phyloP scores from a whole-genome alignment of 2,797 vertebrate species.

The Gallinago nigripennis region DNA sequence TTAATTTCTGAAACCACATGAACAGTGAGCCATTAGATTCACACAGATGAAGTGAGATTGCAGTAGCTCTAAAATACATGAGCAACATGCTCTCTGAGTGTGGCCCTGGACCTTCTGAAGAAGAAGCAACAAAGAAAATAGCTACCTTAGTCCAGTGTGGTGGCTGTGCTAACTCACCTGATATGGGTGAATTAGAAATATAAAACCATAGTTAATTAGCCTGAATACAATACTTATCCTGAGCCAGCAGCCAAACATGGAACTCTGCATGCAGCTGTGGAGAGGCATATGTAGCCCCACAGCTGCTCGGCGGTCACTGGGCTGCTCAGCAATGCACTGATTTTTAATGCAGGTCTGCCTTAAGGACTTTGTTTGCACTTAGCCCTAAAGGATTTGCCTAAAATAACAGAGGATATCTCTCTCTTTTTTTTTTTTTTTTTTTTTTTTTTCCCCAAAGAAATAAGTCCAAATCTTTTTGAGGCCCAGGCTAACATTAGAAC shows the following conservation, averaged over 20 bases:
- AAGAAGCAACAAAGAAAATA: neutral
- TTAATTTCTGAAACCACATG: neutral
- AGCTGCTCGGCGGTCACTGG: neutral
- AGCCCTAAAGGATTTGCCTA: neutral
- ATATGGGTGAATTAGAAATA: neutral
- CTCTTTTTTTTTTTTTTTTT: neutral
- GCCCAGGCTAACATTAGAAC: neutral
- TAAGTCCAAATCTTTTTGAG: neutral
- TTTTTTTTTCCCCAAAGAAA: neutral
- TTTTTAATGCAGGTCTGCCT: neutral
- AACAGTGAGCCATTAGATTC: neutral
- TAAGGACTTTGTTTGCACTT: neutral
- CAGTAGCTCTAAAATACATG: neutral
- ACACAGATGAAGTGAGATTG: neutral
- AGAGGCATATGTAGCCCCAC: neutral
- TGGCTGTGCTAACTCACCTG: neutral
- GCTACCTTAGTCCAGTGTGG: neutral
- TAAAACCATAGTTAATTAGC: neutral
- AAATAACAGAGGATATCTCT: neutral
- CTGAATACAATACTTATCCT: neutral
- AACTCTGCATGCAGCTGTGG: neutral
- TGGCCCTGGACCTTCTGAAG: neutral
- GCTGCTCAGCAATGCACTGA: neutral
- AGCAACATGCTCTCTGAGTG: neutral
- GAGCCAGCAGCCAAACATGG: neutral